Evolutionary conservation across 2,888 invertebrate genomes (phyloP).

Genomic region (Eledona agricola): DNA sequence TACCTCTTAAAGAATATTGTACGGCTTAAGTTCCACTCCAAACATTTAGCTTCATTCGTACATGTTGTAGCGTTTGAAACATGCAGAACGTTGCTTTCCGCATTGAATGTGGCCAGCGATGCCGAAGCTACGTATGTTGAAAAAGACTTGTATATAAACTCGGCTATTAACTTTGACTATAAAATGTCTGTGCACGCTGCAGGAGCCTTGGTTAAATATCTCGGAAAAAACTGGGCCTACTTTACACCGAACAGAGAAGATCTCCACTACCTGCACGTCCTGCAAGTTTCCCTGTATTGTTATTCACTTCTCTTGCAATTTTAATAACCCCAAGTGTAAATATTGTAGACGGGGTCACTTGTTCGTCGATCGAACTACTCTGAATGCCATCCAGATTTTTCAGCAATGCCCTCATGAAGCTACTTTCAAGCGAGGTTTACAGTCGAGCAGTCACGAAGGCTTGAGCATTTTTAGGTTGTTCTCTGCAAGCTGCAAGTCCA

Average conservation of each 20-base stretch:
- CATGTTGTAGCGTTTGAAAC: conserved; percentile 50
- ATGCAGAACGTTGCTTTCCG: conserved; percentile 49
- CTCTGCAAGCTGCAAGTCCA: conserved; percentile 71
- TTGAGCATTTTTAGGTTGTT: conserved; percentile 77
- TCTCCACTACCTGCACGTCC: conserved; percentile 67
- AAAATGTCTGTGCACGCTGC: conserved; percentile 73
- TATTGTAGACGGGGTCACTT: conserved; percentile 73
- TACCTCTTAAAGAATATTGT: conserved; percentile 70
- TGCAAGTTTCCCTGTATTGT: conserved; percentile 70
- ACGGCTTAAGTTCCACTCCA: conserved; percentile 22
- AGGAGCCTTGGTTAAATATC: conserved; percentile 75
- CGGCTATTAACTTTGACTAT: conserved; percentile 71
- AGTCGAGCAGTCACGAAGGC: conserved; percentile 71
- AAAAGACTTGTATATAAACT: conserved; percentile 68
- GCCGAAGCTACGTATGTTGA: conserved; percentile 65
- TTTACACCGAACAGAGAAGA: conserved; percentile 59
- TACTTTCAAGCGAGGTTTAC: conserved; percentile 73
- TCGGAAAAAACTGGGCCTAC: conserved; percentile 71
- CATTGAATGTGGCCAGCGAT: conserved; percentile 55
- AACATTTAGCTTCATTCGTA: too few relatives aligned
- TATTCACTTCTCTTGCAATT: conserved; percentile 8
- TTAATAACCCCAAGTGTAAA: too few relatives aligned
- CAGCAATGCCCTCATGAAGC: conserved; percentile 77
- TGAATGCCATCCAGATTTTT: conserved; percentile 81
- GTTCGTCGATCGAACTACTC: conserved; percentile 75